Conservation (phyloP, 2,888 invertebrate species). For the Drepanosiphum platanoidis region DNA sequence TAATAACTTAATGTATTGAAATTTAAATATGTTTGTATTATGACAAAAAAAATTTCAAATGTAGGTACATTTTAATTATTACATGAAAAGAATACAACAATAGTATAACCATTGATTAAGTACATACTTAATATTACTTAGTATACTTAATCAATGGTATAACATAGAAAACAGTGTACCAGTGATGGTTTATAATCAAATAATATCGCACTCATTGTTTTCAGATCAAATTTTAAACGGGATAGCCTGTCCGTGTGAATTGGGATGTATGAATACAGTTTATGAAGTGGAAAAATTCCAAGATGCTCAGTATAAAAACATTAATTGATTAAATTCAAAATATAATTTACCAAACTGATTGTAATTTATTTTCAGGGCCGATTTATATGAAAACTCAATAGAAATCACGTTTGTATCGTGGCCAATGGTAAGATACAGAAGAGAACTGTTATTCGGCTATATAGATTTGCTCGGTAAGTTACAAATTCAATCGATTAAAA, state of each 20-base stretch:
- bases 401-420: conserved; percentile 76
- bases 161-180: no score
- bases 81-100: no score
- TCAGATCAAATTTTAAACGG: conserved; percentile 67
- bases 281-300: conserved; percentile 80
- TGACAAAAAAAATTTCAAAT: no score
- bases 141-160: no score
- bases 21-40: no score
- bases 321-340: background rate
- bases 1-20: no score
- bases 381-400: conserved; percentile 35
- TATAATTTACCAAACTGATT: background rate
- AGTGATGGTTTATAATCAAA: no score
- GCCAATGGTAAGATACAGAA: conserved; percentile 81
- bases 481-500: background rate
- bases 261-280: conserved; percentile 80
- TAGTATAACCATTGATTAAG: no score
- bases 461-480: conserved; percentile 78
- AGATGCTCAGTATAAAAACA: conserved; percentile 70
- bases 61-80: no score
- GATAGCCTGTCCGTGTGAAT: conserved; percentile 75
- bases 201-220: conserved; percentile 48
- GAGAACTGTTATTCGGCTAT: conserved; percentile 86
- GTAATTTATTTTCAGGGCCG: conserved; percentile 45
- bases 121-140: no score